Conservation (phyloP, 2,113 vertebrate genomes). For the Gnathonemus echidnorhynchus region DNA sequence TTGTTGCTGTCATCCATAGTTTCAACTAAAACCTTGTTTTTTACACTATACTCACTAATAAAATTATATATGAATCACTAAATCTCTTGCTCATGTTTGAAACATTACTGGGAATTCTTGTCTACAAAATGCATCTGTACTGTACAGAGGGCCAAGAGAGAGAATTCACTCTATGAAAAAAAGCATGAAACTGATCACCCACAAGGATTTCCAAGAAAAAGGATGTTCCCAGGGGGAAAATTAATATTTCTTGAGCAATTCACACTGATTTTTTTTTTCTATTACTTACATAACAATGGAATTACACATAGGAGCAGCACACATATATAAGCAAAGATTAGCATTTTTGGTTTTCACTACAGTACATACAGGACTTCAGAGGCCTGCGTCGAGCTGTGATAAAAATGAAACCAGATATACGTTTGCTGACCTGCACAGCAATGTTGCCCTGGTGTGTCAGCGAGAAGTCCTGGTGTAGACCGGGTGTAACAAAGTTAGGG, state of each 20-base stretch:
- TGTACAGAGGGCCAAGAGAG: neutral
- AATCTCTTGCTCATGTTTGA: neutral
- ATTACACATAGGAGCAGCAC: neutral
- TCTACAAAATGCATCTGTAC: neutral
- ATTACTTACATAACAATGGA: neutral
- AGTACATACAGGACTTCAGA: neutral
- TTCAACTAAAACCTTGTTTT: neutral
- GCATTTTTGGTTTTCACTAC: neutral
- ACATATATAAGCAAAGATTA: neutral
- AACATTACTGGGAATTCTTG: neutral
- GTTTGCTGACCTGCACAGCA: neutral
- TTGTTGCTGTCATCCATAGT: neutral
- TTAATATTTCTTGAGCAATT: neutral
- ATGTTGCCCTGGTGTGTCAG: neutral
- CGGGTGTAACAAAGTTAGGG: constrained; percentile 10
- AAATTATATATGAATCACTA: neutral
- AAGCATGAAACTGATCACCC: neutral
- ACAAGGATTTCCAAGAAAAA: neutral
- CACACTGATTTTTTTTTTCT: neutral
- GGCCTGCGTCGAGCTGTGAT: neutral
- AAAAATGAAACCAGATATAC: neutral
- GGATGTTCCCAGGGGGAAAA: neutral
- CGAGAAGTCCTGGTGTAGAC: constrained; percentile 4
- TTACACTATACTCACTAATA: neutral
- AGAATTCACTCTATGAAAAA: neutral